Base-by-base conservation (phyloP, 64 coral and sea anemone species). In the Orbicella faveolata region DNA sequence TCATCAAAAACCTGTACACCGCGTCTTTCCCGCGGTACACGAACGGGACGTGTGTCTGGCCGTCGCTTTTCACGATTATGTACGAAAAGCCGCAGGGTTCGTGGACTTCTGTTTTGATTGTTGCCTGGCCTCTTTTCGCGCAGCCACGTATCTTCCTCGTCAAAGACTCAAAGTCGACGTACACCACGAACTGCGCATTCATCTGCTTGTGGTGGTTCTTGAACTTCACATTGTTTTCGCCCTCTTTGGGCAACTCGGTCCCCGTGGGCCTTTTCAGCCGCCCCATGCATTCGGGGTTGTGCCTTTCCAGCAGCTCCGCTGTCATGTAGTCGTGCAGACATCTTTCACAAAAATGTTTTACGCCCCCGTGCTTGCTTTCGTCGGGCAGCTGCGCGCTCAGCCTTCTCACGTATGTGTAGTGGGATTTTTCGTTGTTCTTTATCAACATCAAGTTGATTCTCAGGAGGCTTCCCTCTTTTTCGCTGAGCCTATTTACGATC, bases 141-240 rank as follows among this genome's bases (percentile, higher is more conserved):
- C 75, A 25, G 1, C 77, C 75, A 1, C 73, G 62, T 1, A 90
- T 36, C 14, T 81, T 90, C 4, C 4, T 35, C 9, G 52, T 26
- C 1, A 90, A 39, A 1, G 89, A 63, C 62, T 90, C 78, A 23
- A 90, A 90, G 48, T 90, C 89, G 8, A 66, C 89, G 57, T 81
- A 82, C 1, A 90, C 61, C 0, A 74, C 0, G 14, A 55, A 90
- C 5, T 61, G 88, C 7, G 30, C 61, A 65, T 25, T n/a, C 30
- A 30, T 30, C 30, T 30, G 30, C 30, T 30, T 30, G 30, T 30
- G 30, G 30, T 30, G 30, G 30, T 83, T 90, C 36, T 74, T 20
- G 14, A 90, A 90, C 1, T 1, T n/a, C 0, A 90, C 26, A 1
- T 39, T 83, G 20, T 83, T 83, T 14, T 90, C 73, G 0, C 78